These are phyloP conservation scores for Festucalex cinctus DNA, from an alignment of 2,113 vertebrate species.

Conservation along the genomic window DNA sequence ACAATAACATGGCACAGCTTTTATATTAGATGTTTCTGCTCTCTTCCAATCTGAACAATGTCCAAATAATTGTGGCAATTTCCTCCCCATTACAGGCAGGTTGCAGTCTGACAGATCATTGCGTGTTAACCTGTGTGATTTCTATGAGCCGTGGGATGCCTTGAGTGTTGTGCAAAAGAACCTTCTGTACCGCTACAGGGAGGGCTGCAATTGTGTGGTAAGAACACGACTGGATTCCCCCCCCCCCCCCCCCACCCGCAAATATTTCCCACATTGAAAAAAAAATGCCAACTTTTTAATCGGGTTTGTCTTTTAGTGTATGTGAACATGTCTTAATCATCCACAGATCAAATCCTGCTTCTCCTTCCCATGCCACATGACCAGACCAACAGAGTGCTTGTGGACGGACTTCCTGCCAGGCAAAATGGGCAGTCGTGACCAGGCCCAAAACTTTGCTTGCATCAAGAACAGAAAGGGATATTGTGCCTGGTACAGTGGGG, in stretches of 20 bases:
- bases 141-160: slow-evolving; percentile 84
- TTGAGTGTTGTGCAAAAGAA: slow-evolving; percentile 88
- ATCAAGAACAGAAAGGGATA: slow-evolving; percentile 89
- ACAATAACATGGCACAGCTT: too few species aligned
- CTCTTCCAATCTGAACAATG: too few species aligned
- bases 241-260: too few species aligned
- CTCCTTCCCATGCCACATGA: slow-evolving; percentile 84
- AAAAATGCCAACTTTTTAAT: too few species aligned
- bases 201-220: slow-evolving; percentile 94
- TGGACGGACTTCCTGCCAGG: slow-evolving; percentile 93
- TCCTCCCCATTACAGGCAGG: slow-evolving; percentile 72
- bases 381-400: slow-evolving; percentile 83
- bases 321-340: too few species aligned
- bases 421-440: slow-evolving; percentile 76
- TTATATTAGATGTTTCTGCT: too few species aligned
- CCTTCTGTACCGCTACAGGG: slow-evolving; percentile 84
- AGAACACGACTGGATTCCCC: too few species aligned
- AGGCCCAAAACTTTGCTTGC: slow-evolving; percentile 88
- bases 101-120: slow-evolving; percentile 80
- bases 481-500: slow-evolving; percentile 91
- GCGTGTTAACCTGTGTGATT: slow-evolving; percentile 88
- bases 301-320: too few species aligned
- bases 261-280: too few species aligned
- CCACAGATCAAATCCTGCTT: slow-evolving; percentile 84
- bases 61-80: too few species aligned